A percentile compares a stretch with the other conserved stretches of the same genome.
Conservation (phyloP, 1,140 invertebrate species). For the Limonius californicus region DNA sequence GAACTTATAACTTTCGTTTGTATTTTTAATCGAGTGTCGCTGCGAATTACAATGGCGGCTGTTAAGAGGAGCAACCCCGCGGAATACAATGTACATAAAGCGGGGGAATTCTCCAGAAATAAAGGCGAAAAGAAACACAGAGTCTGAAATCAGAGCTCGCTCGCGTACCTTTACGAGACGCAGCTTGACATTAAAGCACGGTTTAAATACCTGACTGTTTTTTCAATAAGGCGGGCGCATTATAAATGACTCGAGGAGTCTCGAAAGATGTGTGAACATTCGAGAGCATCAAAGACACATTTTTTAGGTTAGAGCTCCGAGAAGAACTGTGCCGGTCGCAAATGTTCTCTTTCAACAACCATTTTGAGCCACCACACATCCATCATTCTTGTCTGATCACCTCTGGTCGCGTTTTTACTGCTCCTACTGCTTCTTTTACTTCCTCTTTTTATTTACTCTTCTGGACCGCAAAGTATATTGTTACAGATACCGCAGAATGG, state of each 20-base stretch:
- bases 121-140: not conserved
- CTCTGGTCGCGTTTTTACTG: conserved; percentile 25
- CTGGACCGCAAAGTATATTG: not conserved
- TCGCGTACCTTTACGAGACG: not conserved
- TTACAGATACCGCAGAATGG: too few species aligned
- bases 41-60: not conserved
- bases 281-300: conserved; percentile 35
- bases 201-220: conserved; percentile 34
- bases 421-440: not conserved
- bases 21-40: conserved; percentile 1
- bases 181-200: conserved; percentile 17
- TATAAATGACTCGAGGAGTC: conserved; percentile 29
- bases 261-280: conserved; percentile 35
- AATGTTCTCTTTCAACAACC: conserved; percentile 19
- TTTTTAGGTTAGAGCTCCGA: conserved; percentile 26
- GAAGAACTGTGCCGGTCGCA: conserved; percentile 24
- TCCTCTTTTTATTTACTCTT: conserved; percentile 4
- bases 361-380: conserved; percentile 19
- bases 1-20: conserved; percentile 4
- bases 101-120: not conserved
- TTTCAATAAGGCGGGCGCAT: conserved; percentile 34
- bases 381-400: conserved; percentile 27
- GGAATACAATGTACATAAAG: not conserved
- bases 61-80: not conserved
- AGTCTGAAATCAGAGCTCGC: not conserved